phyloP scores from a whole-genome alignment of 2,797 vertebrate species.

The Eupleurogrammus muticus region DNA sequence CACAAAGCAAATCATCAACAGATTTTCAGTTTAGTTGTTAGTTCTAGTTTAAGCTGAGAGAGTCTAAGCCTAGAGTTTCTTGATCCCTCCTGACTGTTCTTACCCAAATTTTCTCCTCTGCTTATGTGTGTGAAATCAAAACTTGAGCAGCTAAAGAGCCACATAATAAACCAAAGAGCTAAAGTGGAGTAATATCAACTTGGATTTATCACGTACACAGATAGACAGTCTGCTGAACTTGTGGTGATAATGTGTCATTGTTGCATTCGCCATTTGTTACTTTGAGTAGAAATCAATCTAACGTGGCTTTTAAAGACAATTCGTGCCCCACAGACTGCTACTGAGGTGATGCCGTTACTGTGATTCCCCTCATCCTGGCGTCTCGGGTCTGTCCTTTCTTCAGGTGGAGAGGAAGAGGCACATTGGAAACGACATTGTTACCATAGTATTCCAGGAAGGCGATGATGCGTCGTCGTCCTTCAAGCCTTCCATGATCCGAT shows the following conservation, averaged over 20 bases:
- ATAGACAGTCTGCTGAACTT: not conserved
- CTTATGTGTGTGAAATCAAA: too few relatives aligned
- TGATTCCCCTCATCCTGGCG: constrained; percentile 8
- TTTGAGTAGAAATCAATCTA: constrained; percentile 6
- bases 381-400: constrained; percentile 38
- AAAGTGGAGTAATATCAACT: not conserved
- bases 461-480: constrained; percentile 94
- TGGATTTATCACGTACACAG: not conserved
- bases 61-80: too few relatives aligned
- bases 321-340: not conserved
- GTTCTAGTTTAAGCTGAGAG: too few relatives aligned
- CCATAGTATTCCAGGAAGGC: constrained; percentile 98
- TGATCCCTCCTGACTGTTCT: too few relatives aligned
- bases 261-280: constrained; percentile 4
- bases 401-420: constrained; percentile 99
- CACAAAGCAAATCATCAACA: too few relatives aligned
- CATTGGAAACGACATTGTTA: constrained; percentile 98
- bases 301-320: not conserved
- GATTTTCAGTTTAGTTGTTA: too few relatives aligned
- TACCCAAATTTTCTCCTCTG: too few relatives aligned
- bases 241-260: not conserved
- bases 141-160: not conserved
- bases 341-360: not conserved
- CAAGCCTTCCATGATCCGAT: constrained; percentile 99
- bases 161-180: not conserved